Evolutionary conservation across 2,888 invertebrate species (phyloP), one percentile per base, ranked within the genome.

Genomic region (Spilarctia lutea): DNA sequence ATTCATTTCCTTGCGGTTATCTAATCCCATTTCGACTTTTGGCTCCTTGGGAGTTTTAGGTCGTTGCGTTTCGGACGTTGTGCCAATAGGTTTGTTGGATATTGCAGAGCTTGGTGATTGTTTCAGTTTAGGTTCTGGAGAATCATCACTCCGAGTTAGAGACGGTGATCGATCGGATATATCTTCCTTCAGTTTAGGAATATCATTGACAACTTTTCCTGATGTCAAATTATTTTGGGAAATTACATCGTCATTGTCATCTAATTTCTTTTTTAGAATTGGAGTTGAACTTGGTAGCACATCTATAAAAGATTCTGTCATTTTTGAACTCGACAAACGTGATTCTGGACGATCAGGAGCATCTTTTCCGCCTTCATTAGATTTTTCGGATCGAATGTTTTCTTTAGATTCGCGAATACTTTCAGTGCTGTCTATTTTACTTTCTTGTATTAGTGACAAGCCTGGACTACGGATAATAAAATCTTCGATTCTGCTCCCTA

Each of bases 281-380:
- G 89, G 89, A 30, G 89, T 87, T 72, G 91, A 79, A 60, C 89
- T 91, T 68, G 96, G 92, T 76, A 96, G 79, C 56, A 93, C 91
- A 42, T 96, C 95, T 75, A 96, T 94, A 79, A 96, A 93, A 11
- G 96, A 96, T 82, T 96, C 96, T 35, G 95, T 92, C 96, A 96
- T 96, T 91, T 94, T 96, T 20, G 95, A 93, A 30, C 92, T 94
- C 56, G 94, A 90, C 27, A 96, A 81, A n/a, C 96, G 91, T 35
- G 96, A 96, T 83, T 96, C 96, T 16, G 96, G 93, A 33, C 96
- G 92, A 3, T 96, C 94, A 33, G 87, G 78, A 60, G 88, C 77
- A 73, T 94, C 93, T 85, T 87, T 91, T 18, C 74, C 81, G 35
- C 88, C 90, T 67, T 94, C 94, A 70, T 89, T 89, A 35, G 92